Base-by-base conservation (phyloP, 2,113 vertebrate genomes). In the Mustelus asterias region DNA sequence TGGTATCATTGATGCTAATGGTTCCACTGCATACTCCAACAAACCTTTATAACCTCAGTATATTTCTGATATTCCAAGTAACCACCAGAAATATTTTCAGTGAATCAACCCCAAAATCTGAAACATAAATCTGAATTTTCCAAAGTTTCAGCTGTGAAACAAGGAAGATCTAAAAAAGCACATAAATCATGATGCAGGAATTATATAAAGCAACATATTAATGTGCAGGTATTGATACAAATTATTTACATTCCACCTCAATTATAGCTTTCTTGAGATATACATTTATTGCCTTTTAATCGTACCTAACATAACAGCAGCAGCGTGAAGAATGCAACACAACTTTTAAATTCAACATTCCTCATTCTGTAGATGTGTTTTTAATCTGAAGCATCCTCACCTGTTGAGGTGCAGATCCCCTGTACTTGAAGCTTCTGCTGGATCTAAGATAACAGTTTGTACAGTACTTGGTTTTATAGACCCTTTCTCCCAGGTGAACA, bases 391-490 rank as follows among this genome's bases (percentile, higher is more conserved):
- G 10, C 14, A 7, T 72, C 44, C 94, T 95, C 69, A 95, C 94
- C 94, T 95, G 94, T 95, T 72, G 94, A 95, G 69, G 24, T 48
- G 94, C 67, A 95, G 69, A 95, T 95, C 41, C 44, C 41, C 44
- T 44, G 94, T 76, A 95, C 41, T 95, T 14, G 22, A 95, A 95
- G 63, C 29, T 54, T 76, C 69, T 18, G 94, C 69, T 95, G 69
- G 69, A 95, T 95, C 94, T 95, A 69, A 95, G 67, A 48, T 95
- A 95, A 95, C 41, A 26, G 67, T 67, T 94, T 70, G 65, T 41
- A 70, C 65, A 94, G 94, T 70, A 69, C 65, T 95, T 95, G 94
- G 69, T 95, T 95, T 95, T 95, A 95, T 95, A 95, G 94, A 95
- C 41, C 94, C 44, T 54, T 54, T 72, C 65, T 72, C 94, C 67